Base-by-base conservation (phyloP, 2,797 vertebrate species). In the Streptopelia turtur region DNA sequence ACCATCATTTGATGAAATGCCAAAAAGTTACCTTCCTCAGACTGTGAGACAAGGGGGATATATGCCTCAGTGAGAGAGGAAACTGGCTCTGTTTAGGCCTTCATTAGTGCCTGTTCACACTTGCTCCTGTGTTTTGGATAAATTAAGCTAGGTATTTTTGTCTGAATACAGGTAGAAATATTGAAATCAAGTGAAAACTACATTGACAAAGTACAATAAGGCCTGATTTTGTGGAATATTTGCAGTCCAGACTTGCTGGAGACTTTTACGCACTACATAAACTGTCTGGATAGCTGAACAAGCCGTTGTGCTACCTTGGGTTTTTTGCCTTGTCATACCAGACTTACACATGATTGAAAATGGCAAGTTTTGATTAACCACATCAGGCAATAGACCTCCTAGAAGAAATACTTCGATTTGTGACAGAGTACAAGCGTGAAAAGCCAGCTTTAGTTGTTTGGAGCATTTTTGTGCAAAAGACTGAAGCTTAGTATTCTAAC, bases 21-120 rank as follows among this genome's bases (percentile, higher is more conserved):
- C 97, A 77, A 98, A 98, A 93, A 98, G 97, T 92, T 99, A 99
- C 94, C 98, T 98, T 97, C 98, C 99, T 13, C 99, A 99, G 97
- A 98, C 96, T 95, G 97, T 97, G 52, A 97, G 97, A 80, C 97
- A 97, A 88, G 99, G 97, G 3, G 99, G 99, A 85, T 99, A 99
- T 94, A 97, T 99, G 97, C 99, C 98, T 17, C 99, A 99, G 97
- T 99, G 94, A 93, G 72, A 85, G 97, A 92, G 81, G 56, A 93
- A 84, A 94, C 96, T 93, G 52, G 60, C 65, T 94, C 81, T 93
- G 6, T 70, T 78, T 87, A 93, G 75, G 82, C 63, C 90, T 90
- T 93, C 68, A 20, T 87, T 94, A 89, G 95, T 90, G 86, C 92
- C 94, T 95, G 63, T 85, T 94, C 74, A 87, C 61, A 81, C 57